Evolutionary conservation across 2,113 vertebrate genomes (phyloP), one percentile per base, ranked within the genome.

Genomic region (Tinamus guttatus): DNA sequence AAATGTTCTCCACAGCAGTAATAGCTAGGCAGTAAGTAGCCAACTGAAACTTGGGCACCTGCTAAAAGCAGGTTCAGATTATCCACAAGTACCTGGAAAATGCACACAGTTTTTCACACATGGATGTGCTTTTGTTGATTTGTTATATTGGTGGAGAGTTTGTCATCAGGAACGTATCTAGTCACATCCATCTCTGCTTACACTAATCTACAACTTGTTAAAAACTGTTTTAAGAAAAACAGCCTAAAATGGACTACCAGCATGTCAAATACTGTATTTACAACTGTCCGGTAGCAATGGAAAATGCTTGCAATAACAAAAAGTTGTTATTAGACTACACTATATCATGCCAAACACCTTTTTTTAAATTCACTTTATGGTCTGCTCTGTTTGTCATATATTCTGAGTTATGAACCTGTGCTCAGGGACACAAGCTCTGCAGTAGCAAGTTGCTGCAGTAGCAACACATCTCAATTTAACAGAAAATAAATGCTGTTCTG

Each of bases 61-160:
- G 87, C 45, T 94, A 93, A 64, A 96, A 90, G 58, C 82, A 95
- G 34, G 52, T 92, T 96, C 93, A 95, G 94, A 90, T 96, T 74
- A 87, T 71, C 71, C 63, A 76, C 58, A 89, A 89, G 78, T 60
- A 92, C 76, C 58, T 92, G 85, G 34, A 83, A 97, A 96, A 93
- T 8, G 49, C 43, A 93, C 45, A 67, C 43, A 64, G 70, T 73
- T 54, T 89, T 91, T 96, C 43, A 95, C 51, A 59, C 24, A 27
- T 38, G 54, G 28, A 49, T 22, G 38, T 49, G 18, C 10, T 77
- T 81, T 65, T 78, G 65, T 51, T 90, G 90, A 90, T 95, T 90
- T 89, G 38, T 94, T 79, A 73, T 49, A 49, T 30, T 56, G 85
- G 74, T 69, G 89, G 79, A 81, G 49, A 91, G 81, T 88, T 95